phyloP scores from a whole-genome alignment of 2,797 vertebrate genomes.

The Alca torda region DNA sequence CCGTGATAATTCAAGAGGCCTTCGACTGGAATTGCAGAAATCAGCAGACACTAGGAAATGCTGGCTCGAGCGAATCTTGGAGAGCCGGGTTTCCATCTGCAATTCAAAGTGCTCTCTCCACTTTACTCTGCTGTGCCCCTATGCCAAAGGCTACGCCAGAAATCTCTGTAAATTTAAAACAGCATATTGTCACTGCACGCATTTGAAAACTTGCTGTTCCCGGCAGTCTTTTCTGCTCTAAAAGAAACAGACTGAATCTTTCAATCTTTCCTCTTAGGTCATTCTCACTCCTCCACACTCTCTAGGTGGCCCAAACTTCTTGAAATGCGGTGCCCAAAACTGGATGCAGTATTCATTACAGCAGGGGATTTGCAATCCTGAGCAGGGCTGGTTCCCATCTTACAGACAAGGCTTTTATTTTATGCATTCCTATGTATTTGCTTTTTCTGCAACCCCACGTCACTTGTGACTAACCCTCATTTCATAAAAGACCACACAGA shows the following conservation, averaged over 20 bases:
- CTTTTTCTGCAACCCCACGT: neutral
- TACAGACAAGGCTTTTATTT: neutral
- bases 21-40: neutral
- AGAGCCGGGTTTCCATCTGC: neutral
- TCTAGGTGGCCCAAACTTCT: constrained; percentile 3
- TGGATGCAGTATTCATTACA: neutral
- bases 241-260: neutral
- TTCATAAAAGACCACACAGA: neutral
- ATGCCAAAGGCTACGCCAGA: neutral
- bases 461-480: neutral
- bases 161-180: neutral
- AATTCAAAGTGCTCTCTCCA: neutral
- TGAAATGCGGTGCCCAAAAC: neutral
- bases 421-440: neutral
- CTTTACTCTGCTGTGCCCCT: neutral
- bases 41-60: neutral
- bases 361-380: neutral
- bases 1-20: neutral
- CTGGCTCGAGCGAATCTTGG: neutral
- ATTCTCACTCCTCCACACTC: constrained; percentile 20
- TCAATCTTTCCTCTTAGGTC: neutral
- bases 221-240: neutral
- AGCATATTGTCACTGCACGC: neutral
- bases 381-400: neutral
- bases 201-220: neutral